Percentiles rank a stretch among this genome's conserved stretches.
phyloP scores from a whole-genome alignment of 2,888 invertebrate genomes.

The Lepidonotus clava region DNA sequence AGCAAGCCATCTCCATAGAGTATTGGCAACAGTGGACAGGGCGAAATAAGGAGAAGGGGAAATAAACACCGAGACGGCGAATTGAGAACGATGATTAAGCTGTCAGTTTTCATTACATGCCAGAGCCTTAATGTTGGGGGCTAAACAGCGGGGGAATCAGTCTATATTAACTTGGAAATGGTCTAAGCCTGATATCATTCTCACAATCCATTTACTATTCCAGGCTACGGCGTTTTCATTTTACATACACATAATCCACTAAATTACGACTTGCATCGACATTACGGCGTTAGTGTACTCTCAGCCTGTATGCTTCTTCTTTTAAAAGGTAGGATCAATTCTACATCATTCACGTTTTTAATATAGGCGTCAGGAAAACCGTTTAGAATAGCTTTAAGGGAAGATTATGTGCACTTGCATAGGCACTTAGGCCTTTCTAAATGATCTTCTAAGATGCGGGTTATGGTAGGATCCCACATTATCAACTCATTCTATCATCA shows the following conservation, averaged over 20 bases:
- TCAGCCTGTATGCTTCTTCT: neutral
- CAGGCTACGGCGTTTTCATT: neutral
- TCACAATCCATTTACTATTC: neutral
- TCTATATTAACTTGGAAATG: neutral
- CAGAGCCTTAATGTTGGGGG: neutral
- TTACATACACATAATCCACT: neutral
- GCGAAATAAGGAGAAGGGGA: neutral
- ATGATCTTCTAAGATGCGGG: too few species aligned
- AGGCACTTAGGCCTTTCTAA: too few species aligned
- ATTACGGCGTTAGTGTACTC: neutral
- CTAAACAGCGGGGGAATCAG: conserved; percentile 1
- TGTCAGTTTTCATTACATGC: conserved; percentile 20
- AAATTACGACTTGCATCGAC: neutral
- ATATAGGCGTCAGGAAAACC: too few species aligned
- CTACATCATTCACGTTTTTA: neutral
- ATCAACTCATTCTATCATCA: too few species aligned
- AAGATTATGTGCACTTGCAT: too few species aligned
- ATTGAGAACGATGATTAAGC: neutral
- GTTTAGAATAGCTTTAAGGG: too few species aligned
- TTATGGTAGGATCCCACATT: too few species aligned
- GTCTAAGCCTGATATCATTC: neutral
- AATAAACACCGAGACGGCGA: neutral
- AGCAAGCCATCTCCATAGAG: neutral
- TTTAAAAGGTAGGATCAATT: neutral
- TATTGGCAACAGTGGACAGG: neutral